These are phyloP conservation scores for Misgurnus anguillicaudatus DNA, from an alignment of 2,113 vertebrate genomes.

Conservation along the genomic window DNA sequence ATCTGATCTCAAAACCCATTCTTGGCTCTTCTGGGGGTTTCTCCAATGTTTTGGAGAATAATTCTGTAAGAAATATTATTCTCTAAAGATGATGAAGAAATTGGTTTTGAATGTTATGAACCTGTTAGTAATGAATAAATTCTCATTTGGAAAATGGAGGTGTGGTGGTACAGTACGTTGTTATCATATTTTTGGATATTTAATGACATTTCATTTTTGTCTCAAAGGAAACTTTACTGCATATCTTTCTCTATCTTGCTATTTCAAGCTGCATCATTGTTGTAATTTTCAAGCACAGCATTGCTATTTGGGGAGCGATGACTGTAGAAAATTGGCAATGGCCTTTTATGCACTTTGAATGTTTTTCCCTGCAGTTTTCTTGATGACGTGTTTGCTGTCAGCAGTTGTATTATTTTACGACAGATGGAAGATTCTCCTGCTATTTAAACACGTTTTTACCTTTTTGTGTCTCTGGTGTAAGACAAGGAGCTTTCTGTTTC, in stretches of 20 bases:
- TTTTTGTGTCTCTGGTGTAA: background rate
- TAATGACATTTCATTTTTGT: too few relatives aligned
- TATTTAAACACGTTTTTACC: background rate
- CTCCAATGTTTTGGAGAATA: background rate
- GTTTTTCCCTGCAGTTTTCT: slow-evolving; percentile 22
- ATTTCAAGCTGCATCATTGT: background rate
- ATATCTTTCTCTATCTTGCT: background rate
- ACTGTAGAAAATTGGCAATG: background rate
- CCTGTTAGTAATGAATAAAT: background rate
- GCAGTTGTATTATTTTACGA: slow-evolving; percentile 22
- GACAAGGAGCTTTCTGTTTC: background rate
- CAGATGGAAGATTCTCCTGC: background rate
- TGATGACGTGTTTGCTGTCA: slow-evolving; percentile 17
- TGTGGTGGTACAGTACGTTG: too few relatives aligned
- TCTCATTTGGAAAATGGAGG: too few relatives aligned
- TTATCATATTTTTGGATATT: too few relatives aligned
- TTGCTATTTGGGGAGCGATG: background rate
- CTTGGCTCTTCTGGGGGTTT: background rate
- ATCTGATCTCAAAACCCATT: background rate
- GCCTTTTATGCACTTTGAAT: slow-evolving; percentile 1
- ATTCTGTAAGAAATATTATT: background rate
- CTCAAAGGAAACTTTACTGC: too few relatives aligned
- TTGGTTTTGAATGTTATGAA: too few relatives aligned
- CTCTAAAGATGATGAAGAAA: background rate
- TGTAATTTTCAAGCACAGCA: slow-evolving; percentile 6